Evolutionary conservation across 2,113 vertebrate genomes (phyloP).

Genomic region (Myxocyprinus asiaticus): DNA sequence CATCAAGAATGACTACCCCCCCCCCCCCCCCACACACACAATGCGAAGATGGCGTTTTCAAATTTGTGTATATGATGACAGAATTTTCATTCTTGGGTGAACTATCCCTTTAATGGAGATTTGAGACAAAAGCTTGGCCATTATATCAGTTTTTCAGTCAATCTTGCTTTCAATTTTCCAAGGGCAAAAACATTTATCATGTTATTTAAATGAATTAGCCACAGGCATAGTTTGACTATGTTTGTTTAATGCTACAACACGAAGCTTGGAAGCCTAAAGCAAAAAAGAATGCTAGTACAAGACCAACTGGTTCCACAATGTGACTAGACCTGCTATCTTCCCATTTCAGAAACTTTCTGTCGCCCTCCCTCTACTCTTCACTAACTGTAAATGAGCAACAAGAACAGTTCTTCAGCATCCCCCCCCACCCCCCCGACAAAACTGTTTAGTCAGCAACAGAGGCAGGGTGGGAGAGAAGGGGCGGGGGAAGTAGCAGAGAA

Average conservation of each 20-base stretch:
- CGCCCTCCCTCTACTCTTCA: constrained; percentile 50
- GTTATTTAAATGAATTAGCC: neutral
- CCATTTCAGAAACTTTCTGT: constrained; percentile 3
- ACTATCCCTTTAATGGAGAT: too few relatives aligned
- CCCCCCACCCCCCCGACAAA: constrained; percentile 63
- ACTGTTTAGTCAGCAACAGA: constrained; percentile 82
- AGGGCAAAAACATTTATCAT: neutral
- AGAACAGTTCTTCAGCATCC: constrained; percentile 46
- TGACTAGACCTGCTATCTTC: constrained; percentile 38
- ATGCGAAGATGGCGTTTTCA: too few relatives aligned
- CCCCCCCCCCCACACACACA: too few relatives aligned
- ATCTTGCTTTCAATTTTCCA: neutral
- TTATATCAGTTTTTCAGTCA: neutral
- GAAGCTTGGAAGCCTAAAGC: constrained; percentile 1
- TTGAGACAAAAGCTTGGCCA: neutral
- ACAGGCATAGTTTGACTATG: neutral
- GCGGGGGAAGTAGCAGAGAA: constrained; percentile 42
- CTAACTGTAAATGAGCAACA: constrained; percentile 38
- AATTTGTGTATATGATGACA: too few relatives aligned
- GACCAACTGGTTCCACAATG: constrained; percentile 59
- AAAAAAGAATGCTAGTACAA: constrained; percentile 42
- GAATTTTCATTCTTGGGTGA: too few relatives aligned
- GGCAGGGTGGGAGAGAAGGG: constrained; percentile 53
- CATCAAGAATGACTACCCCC: too few relatives aligned
- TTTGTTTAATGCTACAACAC: neutral